phyloP scores from a whole-genome alignment of 1,140 invertebrate species.

The Agrypnia vestita region DNA sequence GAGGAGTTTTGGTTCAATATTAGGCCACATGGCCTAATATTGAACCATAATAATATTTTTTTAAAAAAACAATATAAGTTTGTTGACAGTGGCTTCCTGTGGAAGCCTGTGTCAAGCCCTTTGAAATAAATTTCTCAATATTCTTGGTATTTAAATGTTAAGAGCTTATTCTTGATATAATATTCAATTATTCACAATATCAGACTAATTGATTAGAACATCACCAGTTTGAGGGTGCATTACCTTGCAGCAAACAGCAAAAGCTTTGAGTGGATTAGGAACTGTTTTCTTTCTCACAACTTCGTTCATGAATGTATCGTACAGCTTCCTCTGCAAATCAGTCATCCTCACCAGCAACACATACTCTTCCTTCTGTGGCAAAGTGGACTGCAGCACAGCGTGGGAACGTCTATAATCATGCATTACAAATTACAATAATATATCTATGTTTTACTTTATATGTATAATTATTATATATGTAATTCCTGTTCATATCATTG shows the following conservation, averaged over 20 bases:
- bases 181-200: not conserved
- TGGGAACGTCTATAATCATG: conserved; percentile 82
- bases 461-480: too few relatives aligned
- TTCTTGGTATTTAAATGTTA: too few relatives aligned
- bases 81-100: not conserved
- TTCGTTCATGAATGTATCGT: conserved; percentile 94
- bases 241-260: conserved; percentile 98
- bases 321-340: conserved; percentile 88
- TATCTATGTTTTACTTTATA: too few relatives aligned
- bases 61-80: too few relatives aligned
- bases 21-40: too few relatives aligned
- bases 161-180: not conserved
- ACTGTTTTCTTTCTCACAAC: conserved; percentile 89
- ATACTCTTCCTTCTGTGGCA: conserved; percentile 94
- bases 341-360: conserved; percentile 93
- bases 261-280: conserved; percentile 97
- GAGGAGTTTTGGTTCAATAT: too few relatives aligned
- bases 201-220: too few relatives aligned
- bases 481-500: too few relatives aligned
- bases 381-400: conserved; percentile 86
- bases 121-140: conserved; percentile 1
- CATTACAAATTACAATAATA: not conserved
- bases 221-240: not conserved
- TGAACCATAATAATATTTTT: too few relatives aligned
- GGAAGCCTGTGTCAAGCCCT: not conserved